Evolutionary conservation across 2,888 invertebrate species (phyloP), one percentile per base, ranked within the genome.

Genomic region (Sturmia bella): DNA sequence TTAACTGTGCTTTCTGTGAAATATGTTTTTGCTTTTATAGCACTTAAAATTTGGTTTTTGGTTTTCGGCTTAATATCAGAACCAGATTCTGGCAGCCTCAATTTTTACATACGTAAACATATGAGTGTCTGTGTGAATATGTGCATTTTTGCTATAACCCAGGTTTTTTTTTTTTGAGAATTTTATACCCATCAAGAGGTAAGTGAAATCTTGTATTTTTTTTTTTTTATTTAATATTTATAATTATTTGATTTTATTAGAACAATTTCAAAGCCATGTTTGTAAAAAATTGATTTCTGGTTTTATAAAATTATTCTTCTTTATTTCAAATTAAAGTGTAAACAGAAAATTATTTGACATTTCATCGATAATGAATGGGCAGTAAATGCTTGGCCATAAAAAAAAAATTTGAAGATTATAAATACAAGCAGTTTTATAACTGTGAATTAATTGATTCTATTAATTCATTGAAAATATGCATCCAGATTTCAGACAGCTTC

Each of bases 21-120:
- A 48, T 17, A 12, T 27, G 3, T 9, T n/a, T 43, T 27, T 1
- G 45, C 27, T 73, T 79, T 68, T 79, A 79, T 79, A 79, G 41
- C 4, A 19, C 37, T 54, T 64, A 21, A 13, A 21, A n/a, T 27
- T 43, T n/a, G 15, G 37, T 21, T 15, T 39, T 17, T 27, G 11
- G 13, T 41, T 54, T 54, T 19, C 45, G 7, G 6, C 7, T 24
- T n/a, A 11, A 4, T 41, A 21, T 70, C 17, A 27, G 50, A 50
- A 41, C 56, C 15, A 56, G 69, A 45, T 69, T 43, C 13, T 12
- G 11, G 7, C 9, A 32, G 9, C 9, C 9, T 32, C 9, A 7
- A 32, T 24, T 7, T 12, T 39, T n/a, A n/a, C n/a, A n/a, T n/a
- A n/a, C n/a, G n/a, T n/a, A n/a, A n/a, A n/a, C n/a, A n/a, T n/a